A percentile compares a stretch with the other conserved stretches of the same genome.
These are phyloP conservation scores for Rhyzopertha dominica DNA, from an alignment of 1,140 invertebrate genomes.

Conservation along the genomic window DNA sequence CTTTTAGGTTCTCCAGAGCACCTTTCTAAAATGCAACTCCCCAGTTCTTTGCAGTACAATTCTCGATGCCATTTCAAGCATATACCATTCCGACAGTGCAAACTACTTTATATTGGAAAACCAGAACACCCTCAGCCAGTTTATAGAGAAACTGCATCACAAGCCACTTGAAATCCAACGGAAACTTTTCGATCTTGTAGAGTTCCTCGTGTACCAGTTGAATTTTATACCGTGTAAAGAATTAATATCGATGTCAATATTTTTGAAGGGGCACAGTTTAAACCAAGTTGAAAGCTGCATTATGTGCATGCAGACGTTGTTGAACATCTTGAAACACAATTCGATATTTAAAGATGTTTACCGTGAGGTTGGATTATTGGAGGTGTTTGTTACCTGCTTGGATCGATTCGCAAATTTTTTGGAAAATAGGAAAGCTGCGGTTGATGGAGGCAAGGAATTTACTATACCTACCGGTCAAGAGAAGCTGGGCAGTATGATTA, in stretches of 20 bases:
- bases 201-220: conserved; percentile 95
- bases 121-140: conserved; percentile 91
- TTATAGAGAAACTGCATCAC: conserved; percentile 89
- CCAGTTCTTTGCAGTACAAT: conserved; percentile 81
- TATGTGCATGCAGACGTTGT: conserved; percentile 80
- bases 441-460: conserved; percentile 50
- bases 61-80: conserved; percentile 91
- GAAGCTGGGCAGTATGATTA: conserved; percentile 74
- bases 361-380: conserved; percentile 93
- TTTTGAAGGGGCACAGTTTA: conserved; percentile 70
- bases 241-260: conserved; percentile 89
- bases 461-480: conserved; percentile 63
- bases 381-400: conserved; percentile 93
- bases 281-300: conserved; percentile 80
- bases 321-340: conserved; percentile 87
- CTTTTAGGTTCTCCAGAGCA: conserved; percentile 84
- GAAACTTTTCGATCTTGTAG: conserved; percentile 93
- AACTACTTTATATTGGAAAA: conserved; percentile 99
- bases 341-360: conserved; percentile 95
- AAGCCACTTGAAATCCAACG: conserved; percentile 90
- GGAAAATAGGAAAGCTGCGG: conserved; percentile 55
- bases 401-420: conserved; percentile 77
- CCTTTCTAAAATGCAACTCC: conserved; percentile 87
- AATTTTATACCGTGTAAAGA: conserved; percentile 99
- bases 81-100: conserved; percentile 96